phyloP scores from a whole-genome alignment of 2,113 vertebrate genomes.

The Brachypteracias leptosomus region DNA sequence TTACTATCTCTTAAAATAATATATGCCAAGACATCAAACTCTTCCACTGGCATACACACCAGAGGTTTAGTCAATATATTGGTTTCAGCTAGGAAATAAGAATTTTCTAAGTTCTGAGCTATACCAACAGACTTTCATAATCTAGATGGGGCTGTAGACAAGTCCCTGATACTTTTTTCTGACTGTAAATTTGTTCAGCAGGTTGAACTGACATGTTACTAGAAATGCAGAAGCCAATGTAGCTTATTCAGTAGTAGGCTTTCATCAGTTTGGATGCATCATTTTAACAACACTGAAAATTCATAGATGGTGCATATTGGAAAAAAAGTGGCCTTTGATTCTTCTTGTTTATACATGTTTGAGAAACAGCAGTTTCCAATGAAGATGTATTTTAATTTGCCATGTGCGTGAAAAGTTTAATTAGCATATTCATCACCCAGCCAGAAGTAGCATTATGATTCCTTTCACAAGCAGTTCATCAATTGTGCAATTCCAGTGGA shows the following conservation, averaged over 20 bases:
- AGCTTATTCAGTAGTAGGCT: background rate
- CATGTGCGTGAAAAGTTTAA: conserved; percentile 26
- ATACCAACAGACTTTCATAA: background rate
- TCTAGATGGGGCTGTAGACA: conserved; percentile 4
- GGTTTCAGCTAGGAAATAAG: background rate
- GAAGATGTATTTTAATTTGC: conserved; percentile 21
- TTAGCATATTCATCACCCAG: conserved; percentile 32
- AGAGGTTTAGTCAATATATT: conserved; percentile 43
- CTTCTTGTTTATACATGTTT: conserved; percentile 22
- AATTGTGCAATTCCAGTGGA: background rate
- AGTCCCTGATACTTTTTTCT: background rate
- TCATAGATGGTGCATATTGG: background rate
- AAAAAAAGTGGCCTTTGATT: background rate
- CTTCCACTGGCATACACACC: background rate
- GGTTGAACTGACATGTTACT: background rate
- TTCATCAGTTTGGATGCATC: background rate
- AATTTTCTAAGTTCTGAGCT: conserved; percentile 14
- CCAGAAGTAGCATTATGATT: background rate
- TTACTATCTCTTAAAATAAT: background rate
- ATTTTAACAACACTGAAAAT: background rate
- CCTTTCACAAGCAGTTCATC: background rate
- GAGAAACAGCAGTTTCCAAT: conserved; percentile 34
- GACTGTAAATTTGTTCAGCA: background rate
- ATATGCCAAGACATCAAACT: conserved; percentile 5
- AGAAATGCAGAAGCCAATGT: background rate